Conservation (phyloP, 2,113 vertebrate genomes). For the Symphodus melops region DNA sequence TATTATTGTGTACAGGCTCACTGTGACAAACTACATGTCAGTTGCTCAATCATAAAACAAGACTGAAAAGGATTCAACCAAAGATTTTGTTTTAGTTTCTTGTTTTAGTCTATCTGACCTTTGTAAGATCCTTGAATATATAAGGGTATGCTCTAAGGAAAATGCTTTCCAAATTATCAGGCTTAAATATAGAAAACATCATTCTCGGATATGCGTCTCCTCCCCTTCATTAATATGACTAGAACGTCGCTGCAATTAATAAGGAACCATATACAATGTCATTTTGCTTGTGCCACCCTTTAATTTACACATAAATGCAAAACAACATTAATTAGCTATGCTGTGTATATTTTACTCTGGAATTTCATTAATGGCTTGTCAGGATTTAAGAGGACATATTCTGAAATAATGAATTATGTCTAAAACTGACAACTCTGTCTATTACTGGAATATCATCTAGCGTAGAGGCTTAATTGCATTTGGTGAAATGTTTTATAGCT, state of each 20-base stretch:
- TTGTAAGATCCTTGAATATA: not conserved
- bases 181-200: slow-evolving; percentile 16
- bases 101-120: slow-evolving; percentile 22
- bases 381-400: slow-evolving; percentile 3
- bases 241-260: not conserved
- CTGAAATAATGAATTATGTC: slow-evolving; percentile 4
- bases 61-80: slow-evolving; percentile 36
- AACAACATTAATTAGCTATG: slow-evolving; percentile 10
- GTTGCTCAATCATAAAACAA: slow-evolving; percentile 69
- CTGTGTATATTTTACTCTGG: not conserved
- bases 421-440: not conserved
- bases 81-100: slow-evolving; percentile 33
- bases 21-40: slow-evolving; percentile 63
- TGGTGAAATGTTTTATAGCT: slow-evolving; percentile 25
- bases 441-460: not conserved
- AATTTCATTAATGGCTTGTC: slow-evolving; percentile 1
- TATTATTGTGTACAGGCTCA: slow-evolving; percentile 58
- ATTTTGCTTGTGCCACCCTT: not conserved
- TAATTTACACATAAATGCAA: not conserved
- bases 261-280: not conserved
- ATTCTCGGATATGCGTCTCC: not conserved
- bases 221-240: slow-evolving; percentile 33
- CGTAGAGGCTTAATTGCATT: slow-evolving; percentile 29
- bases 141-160: slow-evolving; percentile 4
- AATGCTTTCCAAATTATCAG: not conserved